A percentile compares a stretch with the other conserved stretches of the same genome.
phyloP scores from a whole-genome alignment of 2,113 vertebrate genomes.

The Heptranchias perlo region DNA sequence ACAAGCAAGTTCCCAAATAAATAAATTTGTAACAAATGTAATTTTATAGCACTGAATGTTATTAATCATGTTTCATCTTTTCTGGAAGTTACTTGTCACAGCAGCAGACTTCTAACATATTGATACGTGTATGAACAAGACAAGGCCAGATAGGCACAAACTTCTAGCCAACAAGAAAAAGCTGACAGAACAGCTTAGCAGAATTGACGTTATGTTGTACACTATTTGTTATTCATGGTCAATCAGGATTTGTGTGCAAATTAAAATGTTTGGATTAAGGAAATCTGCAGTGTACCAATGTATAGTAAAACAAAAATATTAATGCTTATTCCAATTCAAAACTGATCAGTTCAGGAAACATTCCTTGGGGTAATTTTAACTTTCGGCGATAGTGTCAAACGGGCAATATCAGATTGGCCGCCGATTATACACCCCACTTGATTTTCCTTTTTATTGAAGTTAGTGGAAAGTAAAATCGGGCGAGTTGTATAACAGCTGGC shows the following conservation, averaged over 20 bases:
- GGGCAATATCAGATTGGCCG: neutral
- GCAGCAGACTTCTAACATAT: neutral
- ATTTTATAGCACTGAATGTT: conserved; percentile 4
- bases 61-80: conserved; percentile 27
- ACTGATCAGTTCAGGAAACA: neutral
- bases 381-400: neutral
- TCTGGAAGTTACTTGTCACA: conserved; percentile 13
- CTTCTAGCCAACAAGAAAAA: neutral
- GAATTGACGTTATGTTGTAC: neutral
- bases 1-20: neutral
- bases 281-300: neutral
- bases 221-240: neutral
- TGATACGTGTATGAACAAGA: conserved; percentile 32
- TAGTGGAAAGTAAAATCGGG: neutral
- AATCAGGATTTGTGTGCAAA: neutral
- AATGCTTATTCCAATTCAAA: neutral
- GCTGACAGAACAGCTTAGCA: neutral
- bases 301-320: neutral
- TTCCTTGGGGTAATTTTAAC: neutral
- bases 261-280: neutral
- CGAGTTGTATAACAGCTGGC: neutral
- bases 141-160: neutral
- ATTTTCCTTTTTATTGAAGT: neutral
- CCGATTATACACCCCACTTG: neutral
- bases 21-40: conserved; percentile 5